Percentiles rank a stretch among this genome's conserved stretches.
These are phyloP conservation scores for Geotrupes spiniger DNA, from an alignment of 2,888 invertebrate species.

Conservation along the genomic window DNA sequence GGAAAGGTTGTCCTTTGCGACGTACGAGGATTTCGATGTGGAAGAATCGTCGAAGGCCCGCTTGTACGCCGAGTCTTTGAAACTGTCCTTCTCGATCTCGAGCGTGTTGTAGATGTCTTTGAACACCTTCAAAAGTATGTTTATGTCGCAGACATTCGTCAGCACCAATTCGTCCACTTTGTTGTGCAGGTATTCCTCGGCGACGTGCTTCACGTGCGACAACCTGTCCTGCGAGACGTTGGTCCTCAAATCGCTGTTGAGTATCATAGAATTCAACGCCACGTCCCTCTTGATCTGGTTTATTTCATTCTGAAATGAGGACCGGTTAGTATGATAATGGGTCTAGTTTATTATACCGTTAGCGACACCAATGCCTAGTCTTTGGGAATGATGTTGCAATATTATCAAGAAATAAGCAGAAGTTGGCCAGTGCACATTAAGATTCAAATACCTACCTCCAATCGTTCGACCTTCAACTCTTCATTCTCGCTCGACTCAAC, in stretches of 20 bases:
- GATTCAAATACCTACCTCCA: conserved; percentile 28
- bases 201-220: conserved; percentile 42
- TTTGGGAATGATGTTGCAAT: no score
- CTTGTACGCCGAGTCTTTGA: conserved; percentile 16
- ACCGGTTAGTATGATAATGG: no score
- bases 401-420: conserved; percentile 8
- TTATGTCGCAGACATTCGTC: conserved; percentile 44
- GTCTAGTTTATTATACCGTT: no score
- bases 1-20: conserved; percentile 7
- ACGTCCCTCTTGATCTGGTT: conserved; percentile 39
- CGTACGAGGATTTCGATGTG: no score
- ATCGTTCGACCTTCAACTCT: conserved; percentile 32
- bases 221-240: conserved; percentile 43
- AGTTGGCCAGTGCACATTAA: conserved; percentile 11
- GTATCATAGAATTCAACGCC: conserved; percentile 43
- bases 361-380: no score
- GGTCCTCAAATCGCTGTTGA: conserved; percentile 39
- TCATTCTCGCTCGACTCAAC: conserved; percentile 29
- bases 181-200: conserved; percentile 43
- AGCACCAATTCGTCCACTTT: conserved; percentile 44
- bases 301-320: conserved; percentile 41
- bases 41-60: conserved; percentile 18
- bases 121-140: conserved; percentile 42
- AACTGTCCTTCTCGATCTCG: conserved; percentile 30
- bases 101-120: conserved; percentile 40